A percentile compares a stretch with the other conserved stretches of the same genome.
Conservation (phyloP, 2,797 vertebrate species). For the Nannoperca obscura region DNA sequence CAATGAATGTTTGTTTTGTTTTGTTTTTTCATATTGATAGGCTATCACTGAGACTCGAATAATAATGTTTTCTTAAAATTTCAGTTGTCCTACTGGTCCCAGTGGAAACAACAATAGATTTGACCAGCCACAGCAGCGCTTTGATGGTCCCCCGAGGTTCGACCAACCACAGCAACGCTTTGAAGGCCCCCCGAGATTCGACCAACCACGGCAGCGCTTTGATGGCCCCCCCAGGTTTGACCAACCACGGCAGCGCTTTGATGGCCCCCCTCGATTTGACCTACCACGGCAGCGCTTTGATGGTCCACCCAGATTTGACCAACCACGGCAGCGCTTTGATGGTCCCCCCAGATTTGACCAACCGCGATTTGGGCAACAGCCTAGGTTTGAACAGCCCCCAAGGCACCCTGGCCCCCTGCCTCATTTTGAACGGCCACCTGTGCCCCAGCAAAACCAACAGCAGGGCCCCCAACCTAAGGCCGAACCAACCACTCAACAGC, state of each 20-base stretch:
- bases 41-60: background rate
- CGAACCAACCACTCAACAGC: constrained; percentile 46
- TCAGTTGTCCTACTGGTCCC: constrained; percentile 13
- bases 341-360: constrained; percentile 85
- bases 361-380: constrained; percentile 74
- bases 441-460: constrained; percentile 58
- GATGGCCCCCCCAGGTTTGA: constrained; percentile 84
- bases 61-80: background rate
- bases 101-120: constrained; percentile 62
- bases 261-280: constrained; percentile 68
- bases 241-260: constrained; percentile 71
- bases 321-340: constrained; percentile 84
- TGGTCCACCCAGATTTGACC: constrained; percentile 88
- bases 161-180: constrained; percentile 76
- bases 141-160: constrained; percentile 83
- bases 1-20: background rate
- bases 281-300: constrained; percentile 83
- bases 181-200: constrained; percentile 63
- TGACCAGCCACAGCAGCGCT: constrained; percentile 72
- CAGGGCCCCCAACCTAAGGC: constrained; percentile 53
- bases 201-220: constrained; percentile 76
- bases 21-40: background rate
- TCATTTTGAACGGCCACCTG: constrained; percentile 73
- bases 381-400: constrained; percentile 72
- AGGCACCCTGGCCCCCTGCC: constrained; percentile 55